A percentile compares a stretch with the other conserved stretches of the same genome.
phyloP scores from a whole-genome alignment of 2,888 invertebrate genomes.

The Mesodorylaimus sp. region DNA sequence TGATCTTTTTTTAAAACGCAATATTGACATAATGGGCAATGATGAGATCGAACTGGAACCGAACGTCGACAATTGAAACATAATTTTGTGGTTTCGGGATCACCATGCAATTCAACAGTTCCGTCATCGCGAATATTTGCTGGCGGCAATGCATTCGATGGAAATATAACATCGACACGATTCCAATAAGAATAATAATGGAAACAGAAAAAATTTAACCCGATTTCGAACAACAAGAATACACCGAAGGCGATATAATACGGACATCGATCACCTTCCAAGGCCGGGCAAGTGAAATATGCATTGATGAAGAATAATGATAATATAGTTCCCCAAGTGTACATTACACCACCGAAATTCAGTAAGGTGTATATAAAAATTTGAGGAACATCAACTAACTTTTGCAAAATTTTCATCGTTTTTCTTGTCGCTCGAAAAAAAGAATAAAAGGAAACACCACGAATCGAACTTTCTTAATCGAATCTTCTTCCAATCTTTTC shows the following conservation, averaged over 20 bases:
- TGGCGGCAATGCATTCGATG: neutral
- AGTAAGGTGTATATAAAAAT: no score
- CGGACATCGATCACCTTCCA: constrained; percentile 1
- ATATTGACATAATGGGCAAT: constrained; percentile 32
- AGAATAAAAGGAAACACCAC: no score
- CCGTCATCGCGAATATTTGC: neutral
- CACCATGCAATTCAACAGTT: neutral
- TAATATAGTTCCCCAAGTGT: neutral
- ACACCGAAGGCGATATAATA: neutral
- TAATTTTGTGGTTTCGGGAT: neutral
- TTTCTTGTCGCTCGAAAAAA: no score
- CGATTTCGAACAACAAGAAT: neutral
- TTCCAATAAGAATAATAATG: constrained; percentile 1
- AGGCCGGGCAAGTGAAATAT: constrained; percentile 1
- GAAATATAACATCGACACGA: neutral
- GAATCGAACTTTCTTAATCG: no score
- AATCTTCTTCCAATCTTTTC: no score
- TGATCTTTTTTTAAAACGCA: constrained; percentile 35
- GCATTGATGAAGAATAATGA: constrained; percentile 1
- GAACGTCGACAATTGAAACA: neutral
- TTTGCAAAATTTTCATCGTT: no score
- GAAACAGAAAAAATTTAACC: constrained; percentile 3
- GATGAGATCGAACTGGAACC: constrained; percentile 26
- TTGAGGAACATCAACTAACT: no score
- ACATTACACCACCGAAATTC: neutral